phyloP scores from a whole-genome alignment of 2,113 vertebrate species.

The Gyps fulvus region DNA sequence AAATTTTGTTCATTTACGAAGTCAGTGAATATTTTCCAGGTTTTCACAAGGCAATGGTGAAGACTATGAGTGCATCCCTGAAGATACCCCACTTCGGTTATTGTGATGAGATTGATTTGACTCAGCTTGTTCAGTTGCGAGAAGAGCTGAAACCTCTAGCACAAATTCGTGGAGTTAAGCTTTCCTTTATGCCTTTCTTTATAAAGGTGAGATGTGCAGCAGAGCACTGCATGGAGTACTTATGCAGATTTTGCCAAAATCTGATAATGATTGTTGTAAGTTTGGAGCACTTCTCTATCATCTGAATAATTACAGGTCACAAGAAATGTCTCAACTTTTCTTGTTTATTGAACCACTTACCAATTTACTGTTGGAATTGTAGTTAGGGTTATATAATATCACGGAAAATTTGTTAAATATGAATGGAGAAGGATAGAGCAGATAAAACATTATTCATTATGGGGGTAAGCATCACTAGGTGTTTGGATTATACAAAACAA shows the following conservation, averaged over 20 bases:
- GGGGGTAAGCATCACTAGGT: not conserved
- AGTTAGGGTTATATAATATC: not conserved
- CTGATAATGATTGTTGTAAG: not conserved
- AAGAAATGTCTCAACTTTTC: not conserved
- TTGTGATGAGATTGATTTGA: slow-evolving; percentile 90
- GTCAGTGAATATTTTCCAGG: slow-evolving; percentile 70
- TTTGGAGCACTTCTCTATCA: not conserved
- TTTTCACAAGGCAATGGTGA: slow-evolving; percentile 94
- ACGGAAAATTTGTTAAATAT: not conserved
- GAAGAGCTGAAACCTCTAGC: slow-evolving; percentile 77
- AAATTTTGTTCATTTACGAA: not conserved
- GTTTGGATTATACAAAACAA: not conserved
- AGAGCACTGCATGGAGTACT: not conserved
- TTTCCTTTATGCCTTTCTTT: slow-evolving; percentile 97
- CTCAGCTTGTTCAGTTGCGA: slow-evolving; percentile 79
- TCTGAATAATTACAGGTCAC: not conserved
- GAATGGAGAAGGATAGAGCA: not conserved
- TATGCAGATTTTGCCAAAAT: not conserved
- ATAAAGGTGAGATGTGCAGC: slow-evolving; percentile 82
- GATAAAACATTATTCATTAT: not conserved
- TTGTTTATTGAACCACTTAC: not conserved
- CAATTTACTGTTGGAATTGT: not conserved
- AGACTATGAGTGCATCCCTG: slow-evolving; percentile 89
- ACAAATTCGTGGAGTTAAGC: slow-evolving; percentile 80
- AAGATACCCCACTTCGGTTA: slow-evolving; percentile 96